These are phyloP conservation scores for Scyliorhinus canicula DNA, from an alignment of 2,797 vertebrate species.

Conservation along the genomic window DNA sequence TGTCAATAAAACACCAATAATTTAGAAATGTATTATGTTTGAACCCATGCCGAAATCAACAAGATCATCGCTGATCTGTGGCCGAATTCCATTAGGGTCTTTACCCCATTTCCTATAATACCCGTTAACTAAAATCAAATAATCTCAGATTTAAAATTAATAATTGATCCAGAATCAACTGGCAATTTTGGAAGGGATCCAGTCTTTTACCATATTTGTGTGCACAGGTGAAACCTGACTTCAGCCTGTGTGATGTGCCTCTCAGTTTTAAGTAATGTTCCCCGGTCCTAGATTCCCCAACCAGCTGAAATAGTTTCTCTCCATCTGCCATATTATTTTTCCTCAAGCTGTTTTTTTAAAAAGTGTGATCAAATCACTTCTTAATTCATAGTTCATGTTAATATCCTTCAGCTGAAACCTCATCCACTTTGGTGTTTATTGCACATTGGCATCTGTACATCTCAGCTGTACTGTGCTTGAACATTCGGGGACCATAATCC, in stretches of 20 bases:
- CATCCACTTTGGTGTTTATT: background rate
- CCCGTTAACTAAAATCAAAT: background rate
- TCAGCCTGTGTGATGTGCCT: background rate
- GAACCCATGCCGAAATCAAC: background rate
- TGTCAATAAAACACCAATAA: background rate
- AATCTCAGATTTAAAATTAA: background rate
- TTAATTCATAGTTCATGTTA: background rate
- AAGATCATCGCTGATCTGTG: background rate
- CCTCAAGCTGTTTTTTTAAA: background rate
- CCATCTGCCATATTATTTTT: background rate
- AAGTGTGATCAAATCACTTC: background rate
- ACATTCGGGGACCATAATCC: background rate
- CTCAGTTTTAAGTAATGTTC: background rate
- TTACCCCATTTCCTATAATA: background rate
- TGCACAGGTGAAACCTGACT: background rate
- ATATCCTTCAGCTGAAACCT: background rate
- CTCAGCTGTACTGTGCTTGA: background rate
- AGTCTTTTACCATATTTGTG: background rate
- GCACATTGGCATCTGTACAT: background rate
- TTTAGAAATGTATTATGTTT: background rate
- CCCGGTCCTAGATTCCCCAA: background rate
- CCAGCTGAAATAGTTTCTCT: background rate
- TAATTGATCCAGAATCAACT: background rate
- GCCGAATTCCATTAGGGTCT: background rate
- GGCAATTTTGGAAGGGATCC: background rate